A percentile compares a stretch with the other conserved stretches of the same genome.
Evolutionary conservation across 2,797 vertebrate genomes (phyloP).

Genomic region (Crypturellus tataupa): DNA sequence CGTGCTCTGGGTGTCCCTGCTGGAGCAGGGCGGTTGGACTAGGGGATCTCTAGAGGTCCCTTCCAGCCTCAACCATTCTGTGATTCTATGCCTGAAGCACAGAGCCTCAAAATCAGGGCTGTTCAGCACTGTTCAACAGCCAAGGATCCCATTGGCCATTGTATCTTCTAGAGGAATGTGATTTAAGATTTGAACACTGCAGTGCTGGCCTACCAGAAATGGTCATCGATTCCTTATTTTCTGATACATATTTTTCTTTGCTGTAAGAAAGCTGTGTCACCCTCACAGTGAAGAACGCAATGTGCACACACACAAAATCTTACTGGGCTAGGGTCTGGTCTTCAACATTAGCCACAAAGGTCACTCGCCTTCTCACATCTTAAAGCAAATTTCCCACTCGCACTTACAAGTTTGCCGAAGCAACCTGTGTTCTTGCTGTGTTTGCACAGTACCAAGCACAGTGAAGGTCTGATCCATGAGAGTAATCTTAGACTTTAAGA

Average conservation of each 20-base stretch:
- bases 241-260: not conserved
- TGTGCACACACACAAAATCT: not conserved
- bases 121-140: not conserved
- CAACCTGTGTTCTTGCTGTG: not conserved
- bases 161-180: not conserved
- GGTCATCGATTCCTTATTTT: not conserved
- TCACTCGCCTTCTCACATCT: not conserved
- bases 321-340: not conserved
- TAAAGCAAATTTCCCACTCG: not conserved
- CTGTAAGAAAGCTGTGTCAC: not conserved
- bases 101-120: not conserved
- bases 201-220: not conserved
- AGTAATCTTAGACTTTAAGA: not conserved
- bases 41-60: no score
- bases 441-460: not conserved
- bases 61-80: no score
- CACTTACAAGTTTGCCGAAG: not conserved
- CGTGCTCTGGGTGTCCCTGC: no score
- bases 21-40: no score
- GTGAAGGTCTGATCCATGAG: not conserved
- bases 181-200: accelerated
- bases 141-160: not conserved
- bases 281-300: not conserved
- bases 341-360: accelerated
- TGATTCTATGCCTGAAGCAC: not conserved